These are phyloP conservation scores for Nomada flava DNA, from an alignment of 2,888 invertebrate species.

Conservation along the genomic window DNA sequence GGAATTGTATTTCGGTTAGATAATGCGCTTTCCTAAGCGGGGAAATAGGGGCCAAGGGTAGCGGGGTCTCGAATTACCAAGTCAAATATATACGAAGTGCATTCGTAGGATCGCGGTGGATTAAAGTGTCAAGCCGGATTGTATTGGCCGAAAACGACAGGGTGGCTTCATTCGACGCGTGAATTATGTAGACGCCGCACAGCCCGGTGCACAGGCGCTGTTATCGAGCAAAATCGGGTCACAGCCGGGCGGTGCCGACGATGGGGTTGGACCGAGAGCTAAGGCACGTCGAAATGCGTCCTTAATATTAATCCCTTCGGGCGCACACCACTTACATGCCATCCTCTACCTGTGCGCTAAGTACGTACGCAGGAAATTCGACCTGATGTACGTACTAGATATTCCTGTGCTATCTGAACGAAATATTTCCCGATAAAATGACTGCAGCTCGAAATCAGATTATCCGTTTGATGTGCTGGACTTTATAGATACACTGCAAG, in stretches of 20 bases:
- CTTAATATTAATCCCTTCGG: constrained; percentile 73
- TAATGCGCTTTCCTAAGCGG: background rate
- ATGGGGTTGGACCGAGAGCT: constrained; percentile 53
- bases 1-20: constrained; percentile 3
- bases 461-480: background rate
- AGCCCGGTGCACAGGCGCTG: constrained; percentile 54
- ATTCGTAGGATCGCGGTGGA: constrained; percentile 65
- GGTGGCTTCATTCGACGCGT: constrained; percentile 62
- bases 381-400: constrained; percentile 26
- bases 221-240: constrained; percentile 70
- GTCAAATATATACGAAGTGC: constrained; percentile 59
- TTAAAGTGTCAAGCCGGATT: constrained; percentile 63
- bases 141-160: constrained; percentile 64
- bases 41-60: background rate
- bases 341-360: constrained; percentile 35
- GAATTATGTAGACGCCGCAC: constrained; percentile 67
- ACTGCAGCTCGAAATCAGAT: background rate
- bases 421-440: background rate
- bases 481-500: background rate
- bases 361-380: constrained; percentile 53
- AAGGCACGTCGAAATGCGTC: constrained; percentile 67
- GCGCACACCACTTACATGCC: constrained; percentile 58
- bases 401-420: constrained; percentile 14
- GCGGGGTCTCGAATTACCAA: constrained; percentile 55
- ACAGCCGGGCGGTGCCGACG: constrained; percentile 49